phyloP scores from a whole-genome alignment of 2,888 invertebrate genomes.

The Beris morrisii region DNA sequence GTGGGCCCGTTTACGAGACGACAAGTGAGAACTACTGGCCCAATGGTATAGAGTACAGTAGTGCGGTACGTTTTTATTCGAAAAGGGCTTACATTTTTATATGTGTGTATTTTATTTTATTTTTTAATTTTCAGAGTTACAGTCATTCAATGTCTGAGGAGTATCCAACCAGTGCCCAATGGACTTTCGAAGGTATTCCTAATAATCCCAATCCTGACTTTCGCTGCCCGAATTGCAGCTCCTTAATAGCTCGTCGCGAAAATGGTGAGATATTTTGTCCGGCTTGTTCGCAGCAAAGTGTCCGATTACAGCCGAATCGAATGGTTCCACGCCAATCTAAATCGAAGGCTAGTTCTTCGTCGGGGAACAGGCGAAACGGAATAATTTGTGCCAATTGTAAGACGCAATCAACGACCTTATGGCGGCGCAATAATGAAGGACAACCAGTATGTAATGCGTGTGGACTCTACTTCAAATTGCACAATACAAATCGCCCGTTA shows the following conservation, averaged over 20 bases:
- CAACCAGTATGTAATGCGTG: constrained; percentile 89
- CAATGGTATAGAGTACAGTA: constrained; percentile 46
- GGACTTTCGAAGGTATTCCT: constrained; percentile 32
- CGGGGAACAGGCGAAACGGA: constrained; percentile 52
- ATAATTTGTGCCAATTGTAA: constrained; percentile 66
- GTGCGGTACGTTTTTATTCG: constrained; percentile 41
- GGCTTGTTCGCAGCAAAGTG: constrained; percentile 5
- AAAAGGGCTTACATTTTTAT: too few species aligned
- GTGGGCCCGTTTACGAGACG: constrained; percentile 3
- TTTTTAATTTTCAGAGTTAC: constrained; percentile 45
- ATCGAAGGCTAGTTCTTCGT: constrained; percentile 46
- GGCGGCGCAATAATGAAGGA: constrained; percentile 84
- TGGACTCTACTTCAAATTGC: constrained; percentile 56
- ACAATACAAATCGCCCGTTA: constrained; percentile 78
- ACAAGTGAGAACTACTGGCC: constrained; percentile 21
- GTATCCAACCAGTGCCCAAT: constrained; percentile 46
- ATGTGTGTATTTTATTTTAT: not conserved
- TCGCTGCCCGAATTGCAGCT: constrained; percentile 18
- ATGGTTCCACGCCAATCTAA: constrained; percentile 49
- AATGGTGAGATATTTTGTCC: constrained; percentile 35
- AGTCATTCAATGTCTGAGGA: constrained; percentile 51
- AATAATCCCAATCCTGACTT: constrained; percentile 3
- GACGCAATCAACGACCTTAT: constrained; percentile 72
- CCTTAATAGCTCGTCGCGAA: constrained; percentile 42
- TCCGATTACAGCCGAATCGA: constrained; percentile 39